Percentiles rank a stretch among this genome's conserved stretches.
Evolutionary conservation across 2,113 vertebrate species (phyloP).

Genomic region (Coptodon rendalli): DNA sequence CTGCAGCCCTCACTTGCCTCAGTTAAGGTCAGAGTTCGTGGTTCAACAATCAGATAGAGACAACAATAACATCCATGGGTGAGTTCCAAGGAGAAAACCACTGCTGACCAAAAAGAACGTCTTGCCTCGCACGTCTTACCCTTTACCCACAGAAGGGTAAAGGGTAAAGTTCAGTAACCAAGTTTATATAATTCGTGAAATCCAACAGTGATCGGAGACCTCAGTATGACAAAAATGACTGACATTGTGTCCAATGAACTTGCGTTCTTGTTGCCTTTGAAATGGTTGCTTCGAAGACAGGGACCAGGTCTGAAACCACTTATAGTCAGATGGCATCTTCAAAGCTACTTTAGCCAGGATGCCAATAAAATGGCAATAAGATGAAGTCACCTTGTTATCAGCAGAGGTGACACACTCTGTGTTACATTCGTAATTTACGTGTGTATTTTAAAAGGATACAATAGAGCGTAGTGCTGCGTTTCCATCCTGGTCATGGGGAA

Average conservation of each 20-base stretch:
- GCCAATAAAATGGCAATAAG: background rate
- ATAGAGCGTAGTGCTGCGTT: background rate
- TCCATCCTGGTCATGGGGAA: background rate
- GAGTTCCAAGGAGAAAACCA: too few relatives aligned
- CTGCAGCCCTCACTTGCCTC: too few relatives aligned
- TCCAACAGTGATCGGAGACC: background rate
- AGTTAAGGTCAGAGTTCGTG: too few relatives aligned
- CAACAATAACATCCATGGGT: too few relatives aligned
- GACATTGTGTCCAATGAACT: background rate
- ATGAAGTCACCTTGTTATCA: background rate
- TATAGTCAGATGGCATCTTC: background rate
- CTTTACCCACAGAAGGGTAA: background rate
- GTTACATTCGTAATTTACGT: background rate
- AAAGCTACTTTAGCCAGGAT: background rate
- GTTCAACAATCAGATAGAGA: too few relatives aligned
- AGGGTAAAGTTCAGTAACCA: background rate
- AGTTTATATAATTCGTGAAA: background rate
- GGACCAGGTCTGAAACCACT: background rate
- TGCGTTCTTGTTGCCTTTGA: background rate
- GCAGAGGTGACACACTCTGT: background rate
- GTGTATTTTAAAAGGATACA: background rate
- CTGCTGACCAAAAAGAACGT: too few relatives aligned
- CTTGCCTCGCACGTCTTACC: too few relatives aligned
- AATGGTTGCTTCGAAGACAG: background rate
- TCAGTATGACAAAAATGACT: background rate